These are phyloP conservation scores for Morus bassanus DNA, from an alignment of 2,797 vertebrate species.

Conservation along the genomic window DNA sequence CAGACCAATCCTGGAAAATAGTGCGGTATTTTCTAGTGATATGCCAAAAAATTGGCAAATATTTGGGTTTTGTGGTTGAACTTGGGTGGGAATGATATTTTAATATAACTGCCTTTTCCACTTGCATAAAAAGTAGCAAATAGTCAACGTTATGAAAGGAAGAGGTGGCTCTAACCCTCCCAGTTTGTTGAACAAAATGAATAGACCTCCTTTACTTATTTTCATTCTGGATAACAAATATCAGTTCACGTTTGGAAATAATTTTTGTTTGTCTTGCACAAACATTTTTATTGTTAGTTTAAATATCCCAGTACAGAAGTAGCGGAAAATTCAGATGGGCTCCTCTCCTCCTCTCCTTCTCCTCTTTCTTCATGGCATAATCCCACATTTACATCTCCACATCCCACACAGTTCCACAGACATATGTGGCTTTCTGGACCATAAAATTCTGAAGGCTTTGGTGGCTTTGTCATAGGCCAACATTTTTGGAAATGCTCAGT, in stretches of 20 bases:
- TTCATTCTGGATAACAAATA: constrained; percentile 16
- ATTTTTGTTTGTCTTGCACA: constrained; percentile 29
- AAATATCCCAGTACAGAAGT: not conserved
- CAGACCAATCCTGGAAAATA: constrained; percentile 54
- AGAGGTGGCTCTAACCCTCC: not conserved
- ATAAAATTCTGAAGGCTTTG: not conserved
- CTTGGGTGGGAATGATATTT: constrained; percentile 51
- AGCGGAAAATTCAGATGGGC: not conserved
- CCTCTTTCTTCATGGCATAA: not conserved
- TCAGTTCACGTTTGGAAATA: not conserved
- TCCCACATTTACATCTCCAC: not conserved
- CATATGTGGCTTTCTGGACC: not conserved
- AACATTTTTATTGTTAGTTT: constrained; percentile 7
- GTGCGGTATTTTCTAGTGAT: constrained; percentile 14
- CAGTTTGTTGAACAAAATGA: not conserved
- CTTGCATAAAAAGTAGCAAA: not conserved
- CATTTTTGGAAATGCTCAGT: not conserved
- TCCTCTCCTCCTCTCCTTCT: not conserved
- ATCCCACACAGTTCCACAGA: not conserved
- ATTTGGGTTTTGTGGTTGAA: constrained; percentile 41
- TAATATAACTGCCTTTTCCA: constrained; percentile 33
- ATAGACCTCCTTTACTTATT: not conserved
- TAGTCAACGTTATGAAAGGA: not conserved
- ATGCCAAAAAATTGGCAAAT: constrained; percentile 46
- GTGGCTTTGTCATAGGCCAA: not conserved